phyloP scores from a whole-genome alignment of 2,797 vertebrate genomes.

The Liparis tanakae region DNA sequence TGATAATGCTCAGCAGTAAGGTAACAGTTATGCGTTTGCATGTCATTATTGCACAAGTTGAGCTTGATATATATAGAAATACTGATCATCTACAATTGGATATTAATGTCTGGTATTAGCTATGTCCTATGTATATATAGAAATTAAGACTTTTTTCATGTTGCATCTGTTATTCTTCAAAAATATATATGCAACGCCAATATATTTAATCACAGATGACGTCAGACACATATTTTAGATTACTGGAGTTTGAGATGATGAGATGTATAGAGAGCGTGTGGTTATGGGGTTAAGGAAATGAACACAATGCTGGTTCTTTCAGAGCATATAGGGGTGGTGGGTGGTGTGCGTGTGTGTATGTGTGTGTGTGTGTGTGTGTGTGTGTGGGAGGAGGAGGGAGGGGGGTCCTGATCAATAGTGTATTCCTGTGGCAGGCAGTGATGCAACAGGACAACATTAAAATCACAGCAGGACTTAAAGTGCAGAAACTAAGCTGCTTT shows the following conservation, averaged over 20 bases:
- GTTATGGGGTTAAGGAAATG: constrained; percentile 15
- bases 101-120: background rate
- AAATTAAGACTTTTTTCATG: background rate
- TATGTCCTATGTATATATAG: too few relatives aligned
- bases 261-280: background rate
- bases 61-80: background rate
- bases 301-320: constrained; percentile 21
- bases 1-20: background rate
- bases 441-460: constrained; percentile 33
- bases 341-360: too few relatives aligned
- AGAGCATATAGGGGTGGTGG: background rate
- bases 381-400: background rate
- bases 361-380: too few relatives aligned
- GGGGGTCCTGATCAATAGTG: constrained; percentile 43
- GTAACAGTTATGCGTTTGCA: background rate
- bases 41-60: background rate
- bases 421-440: constrained; percentile 25
- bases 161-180: background rate
- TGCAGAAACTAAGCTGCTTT: background rate
- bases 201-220: background rate
- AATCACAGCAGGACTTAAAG: constrained; percentile 20
- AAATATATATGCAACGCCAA: background rate
- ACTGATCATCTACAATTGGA: background rate
- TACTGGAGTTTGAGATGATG: background rate
- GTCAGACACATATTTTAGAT: background rate